Evolutionary conservation across 2,888 invertebrate genomes (phyloP).

Genomic region (Drosophila bunnanda): DNA sequence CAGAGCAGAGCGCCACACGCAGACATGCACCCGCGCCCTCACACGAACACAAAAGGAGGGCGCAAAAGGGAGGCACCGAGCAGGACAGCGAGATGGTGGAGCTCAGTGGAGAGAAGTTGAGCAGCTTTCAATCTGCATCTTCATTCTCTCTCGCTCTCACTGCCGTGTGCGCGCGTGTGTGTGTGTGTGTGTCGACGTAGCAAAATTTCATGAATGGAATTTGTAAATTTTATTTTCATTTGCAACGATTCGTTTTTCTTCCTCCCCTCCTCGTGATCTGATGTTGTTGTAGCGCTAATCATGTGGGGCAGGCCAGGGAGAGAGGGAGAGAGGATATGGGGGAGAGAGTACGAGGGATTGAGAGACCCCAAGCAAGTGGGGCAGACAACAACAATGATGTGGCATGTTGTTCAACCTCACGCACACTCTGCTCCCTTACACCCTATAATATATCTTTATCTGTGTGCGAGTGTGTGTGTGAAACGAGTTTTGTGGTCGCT

Average conservation of each 20-base stretch:
- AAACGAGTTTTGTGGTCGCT: constrained; percentile 62
- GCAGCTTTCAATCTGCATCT: constrained; percentile 39
- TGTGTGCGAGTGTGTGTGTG: constrained; percentile 43
- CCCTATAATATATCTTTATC: constrained; percentile 6
- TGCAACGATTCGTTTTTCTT: constrained; percentile 57
- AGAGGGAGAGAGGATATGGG: not conserved
- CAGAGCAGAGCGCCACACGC: constrained; percentile 73
- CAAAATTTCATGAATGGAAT: constrained; percentile 84
- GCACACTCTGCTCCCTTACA: not conserved
- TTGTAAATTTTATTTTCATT: constrained; percentile 83
- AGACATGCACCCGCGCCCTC: constrained; percentile 41
- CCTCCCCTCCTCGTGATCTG: constrained; percentile 33
- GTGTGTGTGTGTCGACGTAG: constrained; percentile 61
- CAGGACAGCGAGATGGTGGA: constrained; percentile 27
- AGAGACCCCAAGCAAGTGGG: constrained; percentile 62
- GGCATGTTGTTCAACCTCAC: constrained; percentile 45
- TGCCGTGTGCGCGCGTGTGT: constrained; percentile 22
- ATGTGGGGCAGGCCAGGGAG: constrained; percentile 57
- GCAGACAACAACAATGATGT: constrained; percentile 65
- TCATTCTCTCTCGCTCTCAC: constrained; percentile 31
- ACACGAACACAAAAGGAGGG: constrained; percentile 18
- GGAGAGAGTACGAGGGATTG: constrained; percentile 27
- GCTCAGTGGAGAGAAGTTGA: constrained; percentile 17
- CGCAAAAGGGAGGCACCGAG: constrained; percentile 16
- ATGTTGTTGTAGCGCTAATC: constrained; percentile 64